Evolutionary conservation across 2,113 vertebrate species (phyloP).

Genomic region (Talpa occidentalis): DNA sequence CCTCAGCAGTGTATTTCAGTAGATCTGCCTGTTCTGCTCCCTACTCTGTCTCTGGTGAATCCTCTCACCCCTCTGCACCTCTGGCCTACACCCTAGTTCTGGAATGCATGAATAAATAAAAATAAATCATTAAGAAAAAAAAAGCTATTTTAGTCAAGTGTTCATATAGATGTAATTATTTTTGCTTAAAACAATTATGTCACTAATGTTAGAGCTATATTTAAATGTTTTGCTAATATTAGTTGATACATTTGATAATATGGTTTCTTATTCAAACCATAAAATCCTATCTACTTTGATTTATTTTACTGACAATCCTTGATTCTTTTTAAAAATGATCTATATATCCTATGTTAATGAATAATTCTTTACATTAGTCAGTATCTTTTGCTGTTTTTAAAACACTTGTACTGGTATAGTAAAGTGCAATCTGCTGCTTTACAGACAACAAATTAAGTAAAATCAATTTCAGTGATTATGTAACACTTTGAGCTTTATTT

Average conservation of each 20-base stretch:
- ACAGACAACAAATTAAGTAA: conserved; percentile 58
- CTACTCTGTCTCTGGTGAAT: too few species aligned
- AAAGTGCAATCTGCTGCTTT: conserved; percentile 50
- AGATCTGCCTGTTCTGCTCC: too few species aligned
- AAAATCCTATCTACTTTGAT: conserved; percentile 10
- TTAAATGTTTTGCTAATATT: background rate
- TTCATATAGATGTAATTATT: background rate
- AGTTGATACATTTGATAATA: background rate
- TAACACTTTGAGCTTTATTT: conserved; percentile 55
- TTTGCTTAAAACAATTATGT: background rate
- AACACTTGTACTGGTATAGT: conserved; percentile 52
- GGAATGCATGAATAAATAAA: too few species aligned
- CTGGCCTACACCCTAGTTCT: too few species aligned
- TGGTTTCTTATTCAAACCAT: conserved; percentile 48
- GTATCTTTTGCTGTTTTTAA: conserved; percentile 48
- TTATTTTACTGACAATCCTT: conserved; percentile 66
- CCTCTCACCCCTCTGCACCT: too few species aligned
- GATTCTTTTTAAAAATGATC: conserved; percentile 58
- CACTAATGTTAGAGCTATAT: background rate
- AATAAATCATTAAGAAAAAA: too few species aligned
- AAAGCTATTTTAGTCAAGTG: background rate
- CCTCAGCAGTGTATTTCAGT: too few species aligned
- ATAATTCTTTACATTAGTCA: conserved; percentile 57
- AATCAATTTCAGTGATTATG: background rate
- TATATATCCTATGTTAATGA: background rate